These are phyloP conservation scores for Elgaria multicarinata DNA, from an alignment of 2,113 vertebrate species.

Conservation along the genomic window DNA sequence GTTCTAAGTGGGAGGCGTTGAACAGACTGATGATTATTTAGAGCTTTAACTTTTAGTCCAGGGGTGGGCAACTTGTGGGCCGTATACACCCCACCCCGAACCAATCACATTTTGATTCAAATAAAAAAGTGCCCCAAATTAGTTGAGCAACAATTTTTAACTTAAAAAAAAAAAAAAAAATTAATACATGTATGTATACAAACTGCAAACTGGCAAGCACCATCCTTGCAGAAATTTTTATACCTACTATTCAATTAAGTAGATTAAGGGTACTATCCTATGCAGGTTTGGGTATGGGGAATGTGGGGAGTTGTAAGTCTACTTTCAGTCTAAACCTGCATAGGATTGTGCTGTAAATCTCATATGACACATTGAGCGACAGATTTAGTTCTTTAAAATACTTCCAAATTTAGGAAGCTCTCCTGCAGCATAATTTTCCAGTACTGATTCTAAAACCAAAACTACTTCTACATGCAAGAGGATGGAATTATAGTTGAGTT, in stretches of 20 bases:
- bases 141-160: not conserved
- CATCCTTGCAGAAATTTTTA: not conserved
- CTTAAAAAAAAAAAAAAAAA: not conserved
- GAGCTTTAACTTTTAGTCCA: too few relatives aligned
- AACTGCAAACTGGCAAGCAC: not conserved
- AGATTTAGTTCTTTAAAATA: not conserved
- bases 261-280: not conserved
- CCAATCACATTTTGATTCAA: not conserved
- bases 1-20: not conserved
- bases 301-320: too few relatives aligned
- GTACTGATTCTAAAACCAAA: not conserved
- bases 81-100: not conserved
- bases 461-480: not conserved
- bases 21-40: not conserved
- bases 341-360: not conserved
- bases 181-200: too few relatives aligned
- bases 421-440: not conserved
- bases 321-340: too few relatives aligned
- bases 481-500: not conserved
- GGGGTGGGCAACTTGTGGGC: too few relatives aligned
- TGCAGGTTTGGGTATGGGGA: too few relatives aligned
- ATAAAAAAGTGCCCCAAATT: not conserved
- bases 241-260: not conserved
- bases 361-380: not conserved
- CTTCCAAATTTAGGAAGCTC: not conserved